Conservation (phyloP, 2,888 invertebrate species). For the Anthophora plumipes region DNA sequence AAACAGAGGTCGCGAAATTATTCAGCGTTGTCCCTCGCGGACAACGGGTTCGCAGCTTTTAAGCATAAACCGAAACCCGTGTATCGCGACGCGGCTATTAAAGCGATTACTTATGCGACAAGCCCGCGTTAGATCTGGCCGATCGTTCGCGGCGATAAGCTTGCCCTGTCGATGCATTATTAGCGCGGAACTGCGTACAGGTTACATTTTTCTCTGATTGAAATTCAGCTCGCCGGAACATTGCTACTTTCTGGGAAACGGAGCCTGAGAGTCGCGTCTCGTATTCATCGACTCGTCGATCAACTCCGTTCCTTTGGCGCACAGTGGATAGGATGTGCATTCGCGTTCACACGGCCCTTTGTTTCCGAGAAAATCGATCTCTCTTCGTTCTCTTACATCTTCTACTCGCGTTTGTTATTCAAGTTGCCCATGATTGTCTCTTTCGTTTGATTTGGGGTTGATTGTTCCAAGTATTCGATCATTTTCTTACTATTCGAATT, state of each 20-base stretch:
- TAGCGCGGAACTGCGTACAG: slow-evolving; percentile 36
- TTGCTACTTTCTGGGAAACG: slow-evolving; percentile 31
- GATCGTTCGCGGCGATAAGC: slow-evolving; percentile 47
- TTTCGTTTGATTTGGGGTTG: neutral
- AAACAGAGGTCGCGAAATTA: no score
- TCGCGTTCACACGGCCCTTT: slow-evolving; percentile 5
- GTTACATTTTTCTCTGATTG: slow-evolving; percentile 42
- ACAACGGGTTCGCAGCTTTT: neutral
- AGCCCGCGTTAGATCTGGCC: slow-evolving; percentile 42
- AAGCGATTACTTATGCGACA: slow-evolving; percentile 50
- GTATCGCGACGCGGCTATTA: slow-evolving; percentile 24
- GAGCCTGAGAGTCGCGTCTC: slow-evolving; percentile 9
- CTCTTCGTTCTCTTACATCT: neutral
- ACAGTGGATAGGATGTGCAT: neutral
- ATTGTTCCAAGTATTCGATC: no score
- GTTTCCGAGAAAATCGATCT: slow-evolving; percentile 7
- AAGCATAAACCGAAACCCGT: slow-evolving; percentile 38
- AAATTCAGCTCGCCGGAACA: slow-evolving; percentile 34
- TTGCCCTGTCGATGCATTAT: slow-evolving; percentile 49
- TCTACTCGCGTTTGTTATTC: neutral
- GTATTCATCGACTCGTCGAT: slow-evolving; percentile 38
- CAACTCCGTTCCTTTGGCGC: neutral
- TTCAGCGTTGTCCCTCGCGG: no score
- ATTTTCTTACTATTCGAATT: no score
- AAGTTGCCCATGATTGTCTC: neutral